These are phyloP conservation scores for Spinibarbus caldwelli DNA, from an alignment of 2,797 vertebrate species.

Conservation along the genomic window DNA sequence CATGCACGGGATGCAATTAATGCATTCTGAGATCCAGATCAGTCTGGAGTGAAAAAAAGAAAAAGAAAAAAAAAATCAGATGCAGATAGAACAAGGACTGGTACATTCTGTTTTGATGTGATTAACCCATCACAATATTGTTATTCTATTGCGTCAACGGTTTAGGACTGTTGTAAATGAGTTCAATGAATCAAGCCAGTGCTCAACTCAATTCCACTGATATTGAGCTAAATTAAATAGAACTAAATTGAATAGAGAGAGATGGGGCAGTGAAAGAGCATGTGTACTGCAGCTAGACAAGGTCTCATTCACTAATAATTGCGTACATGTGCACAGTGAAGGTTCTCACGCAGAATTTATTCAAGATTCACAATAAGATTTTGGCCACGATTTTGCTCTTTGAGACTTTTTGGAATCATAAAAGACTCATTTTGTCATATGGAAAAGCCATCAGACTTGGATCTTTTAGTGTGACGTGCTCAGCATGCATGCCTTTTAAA, in stretches of 20 bases:
- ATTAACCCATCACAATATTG: conserved; percentile 17
- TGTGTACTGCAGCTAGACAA: neutral
- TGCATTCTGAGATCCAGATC: conserved; percentile 44
- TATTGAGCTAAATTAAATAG: conserved; percentile 38
- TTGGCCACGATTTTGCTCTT: neutral
- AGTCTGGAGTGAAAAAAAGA: conserved; percentile 30
- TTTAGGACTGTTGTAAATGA: conserved; percentile 27
- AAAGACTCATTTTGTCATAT: neutral
- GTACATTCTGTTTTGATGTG: conserved; percentile 27
- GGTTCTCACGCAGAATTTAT: neutral
- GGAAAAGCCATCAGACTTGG: neutral
- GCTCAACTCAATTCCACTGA: conserved; percentile 35
- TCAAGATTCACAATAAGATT: neutral
- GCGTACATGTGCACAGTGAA: neutral
- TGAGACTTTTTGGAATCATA: neutral
- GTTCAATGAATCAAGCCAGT: conserved; percentile 31
- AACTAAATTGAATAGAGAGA: conserved; percentile 22
- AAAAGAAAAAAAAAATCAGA: no score
- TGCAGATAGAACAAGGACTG: no score
- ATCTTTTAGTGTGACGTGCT: neutral
- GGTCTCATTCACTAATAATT: neutral
- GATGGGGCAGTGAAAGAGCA: neutral
- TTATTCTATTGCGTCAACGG: conserved; percentile 22
- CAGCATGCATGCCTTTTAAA: neutral
- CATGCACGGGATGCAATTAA: conserved; percentile 39